phyloP scores from a whole-genome alignment of 2,113 vertebrate genomes.

The Sapajus apella region DNA sequence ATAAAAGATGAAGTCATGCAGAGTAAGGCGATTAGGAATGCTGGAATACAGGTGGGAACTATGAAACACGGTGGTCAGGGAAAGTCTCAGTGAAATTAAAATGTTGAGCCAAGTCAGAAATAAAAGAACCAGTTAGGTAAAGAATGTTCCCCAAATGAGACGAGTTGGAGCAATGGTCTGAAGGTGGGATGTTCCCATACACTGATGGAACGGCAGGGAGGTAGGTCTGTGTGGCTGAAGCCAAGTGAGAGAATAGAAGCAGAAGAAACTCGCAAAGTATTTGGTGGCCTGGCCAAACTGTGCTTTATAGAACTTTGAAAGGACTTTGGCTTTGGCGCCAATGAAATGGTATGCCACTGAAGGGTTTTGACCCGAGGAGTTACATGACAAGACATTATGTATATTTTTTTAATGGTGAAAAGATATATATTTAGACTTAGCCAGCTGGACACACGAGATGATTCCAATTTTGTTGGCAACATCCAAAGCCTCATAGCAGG shows the following conservation, averaged over 20 bases:
- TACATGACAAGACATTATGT: too few relatives aligned
- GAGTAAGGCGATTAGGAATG: background rate
- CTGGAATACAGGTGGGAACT: background rate
- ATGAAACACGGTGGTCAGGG: background rate
- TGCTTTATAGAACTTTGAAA: background rate
- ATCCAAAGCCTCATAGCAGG: too few relatives aligned
- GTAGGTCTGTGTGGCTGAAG: background rate
- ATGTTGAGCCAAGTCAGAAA: background rate
- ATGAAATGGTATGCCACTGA: background rate
- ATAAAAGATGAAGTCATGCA: background rate
- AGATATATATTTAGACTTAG: too few relatives aligned
- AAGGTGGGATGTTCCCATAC: too few relatives aligned
- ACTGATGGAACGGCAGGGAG: background rate
- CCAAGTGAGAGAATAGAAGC: background rate
- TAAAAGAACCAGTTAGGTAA: background rate
- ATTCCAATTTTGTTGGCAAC: too few relatives aligned
- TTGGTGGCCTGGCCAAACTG: background rate
- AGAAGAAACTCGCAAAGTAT: background rate
- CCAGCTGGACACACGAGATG: too few relatives aligned
- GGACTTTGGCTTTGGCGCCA: background rate
- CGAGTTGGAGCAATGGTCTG: background rate
- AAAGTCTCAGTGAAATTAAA: background rate
- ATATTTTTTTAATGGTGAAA: too few relatives aligned
- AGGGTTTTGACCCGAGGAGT: background rate
- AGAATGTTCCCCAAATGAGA: background rate